Base-by-base conservation (phyloP, 2,113 vertebrate genomes). In the Verasper variegatus region DNA sequence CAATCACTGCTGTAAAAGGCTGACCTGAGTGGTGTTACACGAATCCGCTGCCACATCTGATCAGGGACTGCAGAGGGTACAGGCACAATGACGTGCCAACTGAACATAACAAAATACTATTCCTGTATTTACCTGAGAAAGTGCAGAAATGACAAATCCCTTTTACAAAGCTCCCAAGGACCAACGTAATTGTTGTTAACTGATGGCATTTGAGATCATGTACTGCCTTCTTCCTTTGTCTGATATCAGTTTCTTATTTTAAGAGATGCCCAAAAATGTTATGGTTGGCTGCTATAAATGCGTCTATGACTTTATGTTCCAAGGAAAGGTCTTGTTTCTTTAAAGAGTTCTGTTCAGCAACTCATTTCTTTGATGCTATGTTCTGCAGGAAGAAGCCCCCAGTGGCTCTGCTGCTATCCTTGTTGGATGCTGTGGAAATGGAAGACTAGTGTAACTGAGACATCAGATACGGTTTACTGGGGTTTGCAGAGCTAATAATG, bases 1-100 rank as follows among this genome's bases (percentile, higher is more conserved):
- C 80, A 79, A 80, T 84, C 78, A 80, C 58, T 14, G n/a, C 62
- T 12, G 18, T 54, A 31, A 68, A 74, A 63, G 68, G 52, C 51
- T 42, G 31, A 42, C 47, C 59, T 57, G 70, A 68, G 45, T 23
- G 60, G 51, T 40, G 24, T 56, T 63, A 59, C 37, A 83, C 27
- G 63, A 63, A 66, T 35, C 56, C 68, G 67, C 52, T 35, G 55
- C 73, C 23, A 65, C 20, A 37, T 68, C 27, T 72, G 63, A 75
- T 64, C 49, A 63, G 42, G 5, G 27, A 59, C 52, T 76, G 68
- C 58, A 59, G n/a, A 70, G 26, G 35, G 26, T 68, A 20, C 27
- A 4, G 58, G 55, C 42, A 71, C 37, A 81, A 81, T 82, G 64
- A 67, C 20, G 31, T 64, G 76, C 66, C 62, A 56, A 6, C 13